Percentiles rank a stretch among this genome's conserved stretches.
Conservation (phyloP, 2,888 invertebrate species). For the Cotesia congregata region DNA sequence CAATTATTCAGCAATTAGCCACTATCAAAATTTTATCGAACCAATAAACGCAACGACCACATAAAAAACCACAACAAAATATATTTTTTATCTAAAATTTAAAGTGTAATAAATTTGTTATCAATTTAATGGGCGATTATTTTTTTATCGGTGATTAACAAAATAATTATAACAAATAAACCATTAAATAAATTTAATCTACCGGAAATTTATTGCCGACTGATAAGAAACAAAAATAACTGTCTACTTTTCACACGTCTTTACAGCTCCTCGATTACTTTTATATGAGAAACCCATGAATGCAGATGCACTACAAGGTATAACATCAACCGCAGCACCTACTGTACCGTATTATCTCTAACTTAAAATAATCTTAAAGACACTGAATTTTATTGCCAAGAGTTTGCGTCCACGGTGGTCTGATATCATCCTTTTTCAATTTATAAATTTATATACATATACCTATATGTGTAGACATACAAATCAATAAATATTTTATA, state of each 20-base stretch:
- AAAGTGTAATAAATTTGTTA: background rate
- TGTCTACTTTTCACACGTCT: constrained; percentile 18
- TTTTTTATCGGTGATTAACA: background rate
- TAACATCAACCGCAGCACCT: constrained; percentile 4
- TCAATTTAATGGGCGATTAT: background rate
- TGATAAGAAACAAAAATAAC: background rate
- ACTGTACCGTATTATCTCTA: constrained; percentile 9
- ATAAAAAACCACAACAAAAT: no score
- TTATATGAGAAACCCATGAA: background rate
- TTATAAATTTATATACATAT: background rate
- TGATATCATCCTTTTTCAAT: constrained; percentile 16
- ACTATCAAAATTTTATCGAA: no score
- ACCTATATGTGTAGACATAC: background rate
- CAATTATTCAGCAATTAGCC: background rate
- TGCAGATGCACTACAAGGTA: background rate
- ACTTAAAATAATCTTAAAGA: constrained; percentile 15
- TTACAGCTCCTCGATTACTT: constrained; percentile 3
- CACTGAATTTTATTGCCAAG: constrained; percentile 8
- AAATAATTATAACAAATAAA: background rate
- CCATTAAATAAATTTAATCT: background rate
- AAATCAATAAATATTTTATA: constrained; percentile 5
- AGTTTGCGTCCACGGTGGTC: constrained; percentile 19
- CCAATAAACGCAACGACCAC: no score
- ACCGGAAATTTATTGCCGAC: background rate
- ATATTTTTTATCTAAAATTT: no score